Evolutionary conservation across 64 coral and sea anemone genomes (phyloP), one percentile per base, ranked within the genome.

Genomic region (Montipora efflorescens): DNA sequence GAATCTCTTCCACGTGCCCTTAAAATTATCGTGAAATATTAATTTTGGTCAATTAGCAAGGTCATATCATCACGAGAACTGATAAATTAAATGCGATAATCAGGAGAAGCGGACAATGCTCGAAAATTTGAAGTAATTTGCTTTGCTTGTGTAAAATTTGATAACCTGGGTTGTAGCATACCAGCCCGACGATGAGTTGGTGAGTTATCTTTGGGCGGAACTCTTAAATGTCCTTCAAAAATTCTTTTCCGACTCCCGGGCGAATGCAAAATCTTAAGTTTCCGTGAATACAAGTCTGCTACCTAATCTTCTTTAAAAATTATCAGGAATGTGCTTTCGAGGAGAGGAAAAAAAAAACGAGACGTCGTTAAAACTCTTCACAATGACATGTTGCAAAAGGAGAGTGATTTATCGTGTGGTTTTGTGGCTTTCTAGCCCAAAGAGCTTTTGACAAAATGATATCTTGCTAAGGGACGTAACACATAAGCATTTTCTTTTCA

Each of bases 11-110:
- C 82, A 86, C 82, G 82, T 86, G 82, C 82, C 82, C 82, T 71
- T 71, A 19, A 23, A 86, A 86, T 86, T 86, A 86, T 86, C 66
- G 67, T 86, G 9, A 86, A 86, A 86, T 49, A 86, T 86, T 86
- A 67, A 86, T 72, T 72, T 86, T 68, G 67, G 64, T 86, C 66
- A 86, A 86, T 86, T 71, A 86, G 82, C 43, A 71, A 86, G 62
- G 82, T 86, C 82, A 86, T 86, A 86, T 86, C 82, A 22, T 8
- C 82, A 16, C 66, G 82, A 86, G 67, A 86, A 84, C 36, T 36
- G 36, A 84, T 84, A 58, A 84, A 84, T 86, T 46, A 71, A 13
- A 86, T 28, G 5, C 18, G 43, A 86, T 86, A 72, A 86, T 86
- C 82, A 21, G 49, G 3, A 72, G 68, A 5, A 86, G 71, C 18